Evolutionary conservation across 1,140 invertebrate species (phyloP).

Genomic region (Drosophila chauvacae): DNA sequence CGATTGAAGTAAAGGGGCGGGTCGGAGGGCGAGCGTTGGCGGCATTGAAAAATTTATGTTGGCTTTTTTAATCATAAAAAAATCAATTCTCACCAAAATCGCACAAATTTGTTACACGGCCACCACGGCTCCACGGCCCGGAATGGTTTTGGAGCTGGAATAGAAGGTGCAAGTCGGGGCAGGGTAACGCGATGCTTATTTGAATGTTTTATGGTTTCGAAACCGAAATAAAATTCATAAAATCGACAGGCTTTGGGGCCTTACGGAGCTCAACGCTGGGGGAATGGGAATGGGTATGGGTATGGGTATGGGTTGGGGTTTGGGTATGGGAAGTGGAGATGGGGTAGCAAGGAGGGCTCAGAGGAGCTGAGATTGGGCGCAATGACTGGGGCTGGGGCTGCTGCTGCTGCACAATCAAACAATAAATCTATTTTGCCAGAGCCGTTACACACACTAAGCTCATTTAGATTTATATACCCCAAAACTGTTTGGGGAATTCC

Average conservation of each 20-base stretch:
- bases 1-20: not conserved
- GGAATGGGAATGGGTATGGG: not conserved
- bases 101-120: constrained; percentile 62
- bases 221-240: constrained; percentile 74
- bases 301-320: not conserved
- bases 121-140: not conserved
- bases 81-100: constrained; percentile 66
- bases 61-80: constrained; percentile 71
- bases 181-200: constrained; percentile 51
- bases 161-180: constrained; percentile 5
- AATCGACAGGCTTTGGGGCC: constrained; percentile 60
- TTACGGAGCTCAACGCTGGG: constrained; percentile 16
- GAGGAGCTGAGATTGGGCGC: constrained; percentile 26
- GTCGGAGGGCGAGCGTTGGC: not conserved
- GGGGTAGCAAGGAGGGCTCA: not conserved
- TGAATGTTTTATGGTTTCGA: constrained; percentile 76
- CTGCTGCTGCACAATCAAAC: constrained; percentile 67
- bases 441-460: constrained; percentile 69
- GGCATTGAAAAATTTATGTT: constrained; percentile 61
- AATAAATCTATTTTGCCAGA: constrained; percentile 68
- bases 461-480: constrained; percentile 77
- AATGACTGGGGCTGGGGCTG: not conserved
- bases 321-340: not conserved
- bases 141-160: not conserved
- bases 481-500: constrained; percentile 63